Conservation (phyloP, 2,113 vertebrate genomes). For the Protobothrops flavoviridis region DNA sequence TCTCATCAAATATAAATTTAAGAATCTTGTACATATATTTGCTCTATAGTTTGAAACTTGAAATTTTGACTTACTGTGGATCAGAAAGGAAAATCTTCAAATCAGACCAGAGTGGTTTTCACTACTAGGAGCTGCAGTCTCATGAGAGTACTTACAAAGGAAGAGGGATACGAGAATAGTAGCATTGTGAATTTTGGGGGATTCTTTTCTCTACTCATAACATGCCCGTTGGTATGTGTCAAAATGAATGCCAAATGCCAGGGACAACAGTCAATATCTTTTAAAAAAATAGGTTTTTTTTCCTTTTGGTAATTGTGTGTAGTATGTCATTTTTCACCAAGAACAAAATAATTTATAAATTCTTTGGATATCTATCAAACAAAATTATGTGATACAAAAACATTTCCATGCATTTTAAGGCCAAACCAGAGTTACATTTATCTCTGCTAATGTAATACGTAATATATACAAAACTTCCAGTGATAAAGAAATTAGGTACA, state of each 20-base stretch:
- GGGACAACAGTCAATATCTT: constrained; percentile 33
- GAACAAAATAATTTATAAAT: neutral
- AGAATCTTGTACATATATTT: neutral
- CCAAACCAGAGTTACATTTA: neutral
- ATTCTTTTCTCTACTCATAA: neutral
- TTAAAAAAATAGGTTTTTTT: neutral
- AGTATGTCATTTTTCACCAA: constrained; percentile 20
- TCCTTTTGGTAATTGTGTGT: neutral
- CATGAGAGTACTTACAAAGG: neutral
- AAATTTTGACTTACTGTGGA: neutral
- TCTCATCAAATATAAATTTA: neutral
- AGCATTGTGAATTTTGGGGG: neutral
- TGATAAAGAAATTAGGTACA: constrained; percentile 1
- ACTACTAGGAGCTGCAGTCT: neutral
- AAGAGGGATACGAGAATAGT: neutral
- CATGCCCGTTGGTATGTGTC: constrained; percentile 13
- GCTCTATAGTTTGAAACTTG: neutral
- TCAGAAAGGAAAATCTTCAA: neutral
- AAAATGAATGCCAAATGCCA: constrained; percentile 33
- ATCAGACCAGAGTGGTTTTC: neutral
- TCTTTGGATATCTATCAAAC: constrained; percentile 41
- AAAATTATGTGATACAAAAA: neutral
- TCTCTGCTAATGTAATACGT: neutral
- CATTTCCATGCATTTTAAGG: neutral
- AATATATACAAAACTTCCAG: neutral